Conservation (phyloP, 2,888 invertebrate species). For the Leucoma salicis region DNA sequence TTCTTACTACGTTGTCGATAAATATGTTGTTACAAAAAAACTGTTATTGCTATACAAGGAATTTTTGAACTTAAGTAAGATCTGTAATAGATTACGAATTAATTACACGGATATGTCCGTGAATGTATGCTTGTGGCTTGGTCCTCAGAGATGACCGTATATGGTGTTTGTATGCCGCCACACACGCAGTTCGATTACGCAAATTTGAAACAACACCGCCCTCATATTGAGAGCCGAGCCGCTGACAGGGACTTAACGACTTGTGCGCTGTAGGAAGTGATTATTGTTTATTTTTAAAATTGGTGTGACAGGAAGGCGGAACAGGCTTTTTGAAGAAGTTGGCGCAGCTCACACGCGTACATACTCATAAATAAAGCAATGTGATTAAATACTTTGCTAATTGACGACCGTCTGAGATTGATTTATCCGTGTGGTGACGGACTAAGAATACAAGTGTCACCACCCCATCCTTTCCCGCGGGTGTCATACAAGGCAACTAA, state of each 20-base stretch:
- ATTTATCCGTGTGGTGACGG: too few species aligned
- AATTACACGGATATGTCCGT: conserved; percentile 36
- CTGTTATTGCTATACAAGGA: conserved; percentile 1
- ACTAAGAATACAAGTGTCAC: too few species aligned
- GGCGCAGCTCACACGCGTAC: conserved; percentile 46
- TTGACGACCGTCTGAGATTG: conserved; percentile 42
- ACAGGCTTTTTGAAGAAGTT: conserved; percentile 27
- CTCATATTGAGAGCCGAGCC: conserved; percentile 59
- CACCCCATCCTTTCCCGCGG: too few species aligned
- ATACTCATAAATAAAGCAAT: conserved; percentile 63
- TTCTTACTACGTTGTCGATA: too few species aligned
- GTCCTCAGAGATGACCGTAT: conserved; percentile 45
- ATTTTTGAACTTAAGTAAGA: conserved; percentile 11
- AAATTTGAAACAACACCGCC: conserved; percentile 57
- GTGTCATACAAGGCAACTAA: too few species aligned
- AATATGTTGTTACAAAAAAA: too few species aligned
- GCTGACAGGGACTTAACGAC: conserved; percentile 57
- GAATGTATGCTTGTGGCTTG: conserved; percentile 18
- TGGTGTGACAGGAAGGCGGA: conserved; percentile 68
- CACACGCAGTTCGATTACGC: conserved; percentile 70
- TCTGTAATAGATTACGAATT: conserved; percentile 43
- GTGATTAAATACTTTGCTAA: conserved; percentile 44
- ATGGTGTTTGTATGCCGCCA: conserved; percentile 51
- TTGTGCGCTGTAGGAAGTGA: conserved; percentile 72
- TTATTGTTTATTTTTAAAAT: conserved; percentile 79